Base-by-base conservation (phyloP, 2,797 vertebrate genomes). In the Halcyon smyrnensis region DNA sequence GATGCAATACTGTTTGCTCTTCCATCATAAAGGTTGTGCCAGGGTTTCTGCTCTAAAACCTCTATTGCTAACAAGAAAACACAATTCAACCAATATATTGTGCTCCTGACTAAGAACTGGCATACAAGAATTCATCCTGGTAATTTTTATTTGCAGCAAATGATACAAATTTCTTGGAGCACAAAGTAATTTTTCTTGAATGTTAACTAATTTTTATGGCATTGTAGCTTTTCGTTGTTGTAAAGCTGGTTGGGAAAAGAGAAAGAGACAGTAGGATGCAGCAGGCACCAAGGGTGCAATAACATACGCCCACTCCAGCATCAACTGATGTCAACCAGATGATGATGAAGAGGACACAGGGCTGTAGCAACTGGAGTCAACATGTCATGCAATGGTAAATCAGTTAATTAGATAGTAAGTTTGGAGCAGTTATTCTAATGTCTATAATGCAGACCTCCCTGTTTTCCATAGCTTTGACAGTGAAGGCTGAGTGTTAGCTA, bases 131-230 rank as follows among this genome's bases (percentile, higher is more conserved):
- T 79, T 92, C 25, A 64, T 74, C 67, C 73, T 60, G 85, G 48
- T 80, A 63, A 93, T 84, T 69, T 93, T 93, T 91, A 76, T 95
- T 96, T 95, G 79, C 73, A 74, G 56, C 0, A 1, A 84, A 89
- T 53, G 7, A 37, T 82, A 59, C 45, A 88, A 53, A 77, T 94
- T 94, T 96, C 43, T 97, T 77, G 50, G 43, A 82, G 50, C 73
- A 70, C 59, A 94, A 96, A 97, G 91, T 92, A 96, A 92, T 76
- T 95, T 97, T 96, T 88, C 85, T 88, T 94, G 82, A 76, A 60
- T 65, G 87, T 79, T 78, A 84, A 81, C 74, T 53, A 21, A 12
- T 27, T 91, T 94, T 78, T n/a, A 53, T 56, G 59, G 56, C 41
- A 23, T 59, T 87, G 71, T 85, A 68, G 48, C 24, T 64, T 46